Conservation (phyloP, 2,797 vertebrate species). For the Catharus ustulatus region DNA sequence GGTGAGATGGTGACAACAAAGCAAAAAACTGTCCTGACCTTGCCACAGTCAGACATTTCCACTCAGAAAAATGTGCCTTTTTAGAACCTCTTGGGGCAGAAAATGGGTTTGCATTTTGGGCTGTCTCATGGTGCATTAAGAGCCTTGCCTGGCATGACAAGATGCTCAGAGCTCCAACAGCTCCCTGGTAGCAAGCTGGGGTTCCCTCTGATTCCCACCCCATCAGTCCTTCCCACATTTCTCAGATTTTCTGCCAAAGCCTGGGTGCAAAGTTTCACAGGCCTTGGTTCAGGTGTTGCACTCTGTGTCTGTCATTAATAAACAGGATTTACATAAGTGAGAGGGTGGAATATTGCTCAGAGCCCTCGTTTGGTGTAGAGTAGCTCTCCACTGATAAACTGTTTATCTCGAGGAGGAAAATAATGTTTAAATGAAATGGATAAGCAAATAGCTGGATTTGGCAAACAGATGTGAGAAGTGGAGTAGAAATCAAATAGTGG, state of each 20-base stretch:
- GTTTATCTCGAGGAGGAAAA: constrained; percentile 19
- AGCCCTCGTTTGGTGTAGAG: constrained; percentile 6
- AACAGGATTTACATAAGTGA: constrained; percentile 43
- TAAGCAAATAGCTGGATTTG: constrained; percentile 30
- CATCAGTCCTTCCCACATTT: neutral
- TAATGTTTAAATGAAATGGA: neutral
- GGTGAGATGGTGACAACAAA: neutral
- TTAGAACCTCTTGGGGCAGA: neutral
- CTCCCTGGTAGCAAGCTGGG: neutral
- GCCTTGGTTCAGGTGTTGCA: neutral
- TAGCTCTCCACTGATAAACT: constrained; percentile 40
- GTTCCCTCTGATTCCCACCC: neutral
- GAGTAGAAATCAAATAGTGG: neutral
- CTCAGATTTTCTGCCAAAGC: neutral
- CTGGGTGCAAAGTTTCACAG: neutral
- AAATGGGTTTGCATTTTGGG: neutral
- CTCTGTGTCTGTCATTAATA: neutral
- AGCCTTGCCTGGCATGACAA: neutral
- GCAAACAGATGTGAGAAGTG: neutral
- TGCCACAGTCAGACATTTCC: neutral
- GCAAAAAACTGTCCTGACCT: neutral
- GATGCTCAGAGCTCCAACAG: neutral
- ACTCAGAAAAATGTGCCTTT: neutral
- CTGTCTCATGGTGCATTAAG: neutral
- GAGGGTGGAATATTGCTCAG: constrained; percentile 42